A percentile compares a stretch with the other conserved stretches of the same genome.
phyloP scores from a whole-genome alignment of 2,113 vertebrate genomes.

The Pleuronectes platessa region DNA sequence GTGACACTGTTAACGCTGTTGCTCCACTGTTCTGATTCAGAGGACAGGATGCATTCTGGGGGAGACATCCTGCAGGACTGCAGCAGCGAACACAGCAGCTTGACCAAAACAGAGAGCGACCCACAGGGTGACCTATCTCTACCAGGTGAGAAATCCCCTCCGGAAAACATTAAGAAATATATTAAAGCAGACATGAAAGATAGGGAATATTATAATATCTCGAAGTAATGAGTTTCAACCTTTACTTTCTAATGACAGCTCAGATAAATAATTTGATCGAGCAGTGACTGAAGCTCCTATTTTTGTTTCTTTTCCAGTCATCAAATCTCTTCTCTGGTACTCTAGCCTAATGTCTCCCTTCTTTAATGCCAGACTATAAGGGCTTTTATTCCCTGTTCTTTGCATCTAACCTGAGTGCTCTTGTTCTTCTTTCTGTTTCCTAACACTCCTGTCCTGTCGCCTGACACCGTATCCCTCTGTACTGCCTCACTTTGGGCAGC shows the following conservation, averaged over 20 bases:
- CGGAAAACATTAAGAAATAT: background rate
- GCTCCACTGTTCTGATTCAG: constrained; percentile 81
- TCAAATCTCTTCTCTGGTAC: constrained; percentile 30
- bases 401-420: constrained; percentile 71
- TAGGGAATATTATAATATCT: background rate
- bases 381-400: constrained; percentile 46
- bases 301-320: constrained; percentile 1
- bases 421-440: constrained; percentile 54
- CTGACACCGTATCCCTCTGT: constrained; percentile 69
- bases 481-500: constrained; percentile 82
- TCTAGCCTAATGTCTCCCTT: constrained; percentile 21
- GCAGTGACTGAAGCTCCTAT: background rate
- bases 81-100: constrained; percentile 84
- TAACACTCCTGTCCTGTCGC: constrained; percentile 74
- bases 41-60: constrained; percentile 82
- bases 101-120: constrained; percentile 83
- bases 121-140: constrained; percentile 84
- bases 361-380: constrained; percentile 35
- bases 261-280: background rate
- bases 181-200: background rate
- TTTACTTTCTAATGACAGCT: background rate
- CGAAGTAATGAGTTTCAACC: background rate
- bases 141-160: constrained; percentile 79
- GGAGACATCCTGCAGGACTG: constrained; percentile 89
- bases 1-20: background rate